Evolutionary conservation across 2,888 invertebrate genomes (phyloP), one percentile per base, ranked within the genome.

Genomic region (Callyntrura sp.): DNA sequence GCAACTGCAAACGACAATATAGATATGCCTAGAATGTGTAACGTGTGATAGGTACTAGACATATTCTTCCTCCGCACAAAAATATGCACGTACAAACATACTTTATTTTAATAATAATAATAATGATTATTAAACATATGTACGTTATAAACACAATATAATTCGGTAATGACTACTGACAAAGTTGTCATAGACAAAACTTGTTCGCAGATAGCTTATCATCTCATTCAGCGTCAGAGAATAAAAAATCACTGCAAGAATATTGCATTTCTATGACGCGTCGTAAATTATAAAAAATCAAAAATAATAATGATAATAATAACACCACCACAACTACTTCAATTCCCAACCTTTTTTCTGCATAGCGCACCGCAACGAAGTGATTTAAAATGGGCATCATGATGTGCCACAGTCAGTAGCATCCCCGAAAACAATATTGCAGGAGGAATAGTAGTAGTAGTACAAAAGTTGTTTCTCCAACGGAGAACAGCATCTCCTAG

Each of bases 281-380:
- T 73, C 23, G 55, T 78, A 78, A 78, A 17, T 57, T 78, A 25
- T 78, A 55, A 78, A 57, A 78, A 55, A 78, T 78, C 78, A 78
- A 55, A 57, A 48, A 73, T 6, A 23, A 51, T 25, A 55, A 62
- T 35, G 35, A 2, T 62, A 28, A 17, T 68, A 35, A 68, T n/a
- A n/a, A 17, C 68, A 68, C 28, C n/a, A 28, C 25, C 6, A 35
- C 35, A 35, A 35, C 35, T 35, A 35, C 35, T 35, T 35, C 35
- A 35, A 35, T 35, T 35, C 35, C 35, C 2, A 35, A 35, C 35
- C 2, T 48, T 55, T 48, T 76, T 78, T n/a, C n/a, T 35, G 57
- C 28, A 23, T n/a, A 14, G 51, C n/a, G 51, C 55, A 55, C 55
- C 55, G 78, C 25, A 78, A 55, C 17, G 6, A 20, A 17, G n/a